Percentiles rank a stretch among this genome's conserved stretches.
Conservation (phyloP, 2,113 vertebrate species). For the Amphilophus citrinellus region DNA sequence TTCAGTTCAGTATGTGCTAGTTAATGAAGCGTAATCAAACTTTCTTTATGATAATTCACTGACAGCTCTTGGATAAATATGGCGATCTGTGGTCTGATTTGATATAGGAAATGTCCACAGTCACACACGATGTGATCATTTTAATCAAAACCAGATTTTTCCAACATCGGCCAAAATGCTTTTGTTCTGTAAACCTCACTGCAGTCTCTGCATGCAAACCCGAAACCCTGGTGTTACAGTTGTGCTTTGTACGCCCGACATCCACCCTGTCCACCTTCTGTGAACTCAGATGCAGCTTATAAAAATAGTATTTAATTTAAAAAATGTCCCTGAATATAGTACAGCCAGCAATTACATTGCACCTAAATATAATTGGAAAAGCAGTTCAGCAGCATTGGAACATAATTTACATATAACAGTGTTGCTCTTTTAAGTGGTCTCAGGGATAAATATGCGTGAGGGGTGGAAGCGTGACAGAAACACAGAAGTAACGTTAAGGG, state of each 20-base stretch:
- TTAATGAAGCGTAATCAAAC: no score
- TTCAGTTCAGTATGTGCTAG: not conserved
- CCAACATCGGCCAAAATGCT: no score
- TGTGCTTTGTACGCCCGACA: not conserved
- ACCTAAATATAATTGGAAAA: not conserved
- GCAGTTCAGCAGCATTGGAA: not conserved
- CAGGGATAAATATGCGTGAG: not conserved
- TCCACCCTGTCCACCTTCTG: not conserved
- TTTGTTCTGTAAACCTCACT: no score
- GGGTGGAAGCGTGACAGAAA: constrained; percentile 11
- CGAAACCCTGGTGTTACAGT: accelerated
- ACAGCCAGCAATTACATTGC: no score
- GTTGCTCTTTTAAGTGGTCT: constrained; percentile 15
- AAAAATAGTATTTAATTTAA: no score
- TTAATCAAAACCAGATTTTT: no score
- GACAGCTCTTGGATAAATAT: not conserved
- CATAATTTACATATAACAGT: not conserved
- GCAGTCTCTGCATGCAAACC: not conserved
- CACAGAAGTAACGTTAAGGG: not conserved
- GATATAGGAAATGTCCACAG: no score
- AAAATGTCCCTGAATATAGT: no score
- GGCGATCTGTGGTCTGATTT: no score
- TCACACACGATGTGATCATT: no score
- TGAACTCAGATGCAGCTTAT: no score
- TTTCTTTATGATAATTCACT: not conserved